Conservation (phyloP, 2,113 vertebrate species). For the Apteryx mantelli region DNA sequence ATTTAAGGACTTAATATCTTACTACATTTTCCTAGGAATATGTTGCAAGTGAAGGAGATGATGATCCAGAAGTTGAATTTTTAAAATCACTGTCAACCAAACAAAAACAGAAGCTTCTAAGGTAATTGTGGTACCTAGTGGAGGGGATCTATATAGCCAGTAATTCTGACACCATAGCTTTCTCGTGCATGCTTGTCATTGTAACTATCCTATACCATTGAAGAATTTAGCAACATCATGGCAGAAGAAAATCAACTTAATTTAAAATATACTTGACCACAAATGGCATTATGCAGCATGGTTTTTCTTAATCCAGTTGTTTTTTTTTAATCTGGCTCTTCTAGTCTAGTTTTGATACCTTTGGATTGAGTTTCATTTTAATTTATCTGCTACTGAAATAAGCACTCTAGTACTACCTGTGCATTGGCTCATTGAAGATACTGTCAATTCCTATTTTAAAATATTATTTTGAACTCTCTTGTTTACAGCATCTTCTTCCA, state of each 20-base stretch:
- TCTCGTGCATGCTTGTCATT: not conserved
- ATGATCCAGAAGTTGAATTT: constrained; percentile 97
- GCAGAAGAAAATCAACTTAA: not conserved
- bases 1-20: not conserved
- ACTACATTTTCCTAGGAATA: constrained; percentile 81
- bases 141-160: not conserved
- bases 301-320: not conserved
- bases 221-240: not conserved
- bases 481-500: not conserved
- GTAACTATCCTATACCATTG: not conserved
- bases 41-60: constrained; percentile 94
- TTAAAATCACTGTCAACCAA: constrained; percentile 95
- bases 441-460: not conserved
- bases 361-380: not conserved
- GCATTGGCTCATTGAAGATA: not conserved
- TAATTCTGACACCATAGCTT: not conserved
- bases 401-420: not conserved
- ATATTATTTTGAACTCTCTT: not conserved
- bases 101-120: constrained; percentile 96
- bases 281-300: not conserved
- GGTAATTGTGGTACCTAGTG: constrained; percentile 73
- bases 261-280: not conserved
- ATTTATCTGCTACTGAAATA: not conserved
- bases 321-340: not conserved
- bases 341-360: not conserved